These are phyloP conservation scores for Amaurobius ferox DNA, from an alignment of 2,888 invertebrate species.

Conservation along the genomic window DNA sequence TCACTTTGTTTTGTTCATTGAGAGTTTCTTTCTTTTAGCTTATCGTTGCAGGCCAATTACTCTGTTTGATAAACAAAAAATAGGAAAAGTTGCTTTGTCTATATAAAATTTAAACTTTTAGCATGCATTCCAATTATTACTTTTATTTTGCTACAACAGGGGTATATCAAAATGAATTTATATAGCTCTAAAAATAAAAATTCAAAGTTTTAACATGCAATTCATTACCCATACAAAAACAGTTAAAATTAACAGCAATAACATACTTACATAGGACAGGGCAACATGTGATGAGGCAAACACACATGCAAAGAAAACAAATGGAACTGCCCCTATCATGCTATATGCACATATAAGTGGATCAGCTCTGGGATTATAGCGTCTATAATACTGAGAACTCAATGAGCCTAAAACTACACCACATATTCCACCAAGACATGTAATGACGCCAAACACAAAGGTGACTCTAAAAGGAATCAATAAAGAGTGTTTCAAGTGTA, in stretches of 20 bases:
- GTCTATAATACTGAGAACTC: conserved; percentile 85
- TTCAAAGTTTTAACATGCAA: too few species aligned
- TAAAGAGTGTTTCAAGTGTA: conserved; percentile 48
- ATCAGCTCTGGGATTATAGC: conserved; percentile 82
- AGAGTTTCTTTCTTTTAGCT: too few species aligned
- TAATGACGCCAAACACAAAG: conserved; percentile 93
- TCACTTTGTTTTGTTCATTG: too few species aligned
- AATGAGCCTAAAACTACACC: conserved; percentile 94
- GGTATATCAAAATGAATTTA: too few species aligned
- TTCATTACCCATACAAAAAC: too few species aligned
- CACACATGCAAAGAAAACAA: conserved; percentile 88
- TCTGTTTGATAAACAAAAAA: too few species aligned
- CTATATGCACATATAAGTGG: conserved; percentile 94
- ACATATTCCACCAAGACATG: conserved; percentile 92
- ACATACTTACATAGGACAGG: conserved; percentile 83
- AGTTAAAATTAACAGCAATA: background rate
- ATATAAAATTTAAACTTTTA: too few species aligned
- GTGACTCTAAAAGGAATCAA: conserved; percentile 84
- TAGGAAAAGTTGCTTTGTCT: too few species aligned
- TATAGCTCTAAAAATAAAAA: too few species aligned
- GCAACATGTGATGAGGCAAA: conserved; percentile 83
- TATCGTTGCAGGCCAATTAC: too few species aligned
- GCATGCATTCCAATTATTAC: too few species aligned
- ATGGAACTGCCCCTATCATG: conserved; percentile 89
- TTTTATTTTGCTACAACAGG: too few species aligned